Evolutionary conservation across 2,797 vertebrate species (phyloP), one percentile per base, ranked within the genome.

Genomic region (Acanthurus leucopareius): DNA sequence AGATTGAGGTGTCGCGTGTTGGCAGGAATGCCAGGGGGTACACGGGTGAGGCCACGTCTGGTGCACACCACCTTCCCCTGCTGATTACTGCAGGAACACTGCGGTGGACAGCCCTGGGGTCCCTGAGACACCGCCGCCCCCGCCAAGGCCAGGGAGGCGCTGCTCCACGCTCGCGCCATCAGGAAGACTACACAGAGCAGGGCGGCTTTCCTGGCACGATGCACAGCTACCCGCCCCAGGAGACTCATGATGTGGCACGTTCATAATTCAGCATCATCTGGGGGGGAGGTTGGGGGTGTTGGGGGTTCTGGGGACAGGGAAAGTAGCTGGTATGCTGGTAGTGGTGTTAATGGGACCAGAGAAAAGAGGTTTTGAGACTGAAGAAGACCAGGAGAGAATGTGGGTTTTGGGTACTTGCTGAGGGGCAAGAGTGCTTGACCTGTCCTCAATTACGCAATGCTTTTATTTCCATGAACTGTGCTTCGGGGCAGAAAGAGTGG

Each of bases 201-300:
- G 96, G 96, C 93, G 91, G 97, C 95, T 94, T 97, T 97, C 97
- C 97, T 97, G 96, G 97, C 96, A 95, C 96, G 97, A 96, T 97
- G 97, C 97, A 96, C 97, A 97, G 97, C 96, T 96, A 97, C 97
- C 97, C 97, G 97, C 97, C 97, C 96, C 97, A 97, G 96, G 97
- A 98, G 97, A 98, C 96, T 99, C 97, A 99, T 99, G 97, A 95
- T 99, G 97, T 98, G 97, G 96, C 98, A 97, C 97, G 95, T 96
- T 97, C 98, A 99, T 99, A 97, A 96, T 97, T 97, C 97, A 97
- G 96, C 97, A 97, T 97, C 96, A 96, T 97, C 96, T 95, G 96
- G 96, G 95, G 95, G 95, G 89, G 83, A 80, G 91, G 89, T 78
- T 88, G 88, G 86, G 86, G 94, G 90, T 87, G 73, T 86, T 83